Base-by-base conservation (phyloP, 92 coral and sea anemone species). In the Zoanthus solanderi region DNA sequence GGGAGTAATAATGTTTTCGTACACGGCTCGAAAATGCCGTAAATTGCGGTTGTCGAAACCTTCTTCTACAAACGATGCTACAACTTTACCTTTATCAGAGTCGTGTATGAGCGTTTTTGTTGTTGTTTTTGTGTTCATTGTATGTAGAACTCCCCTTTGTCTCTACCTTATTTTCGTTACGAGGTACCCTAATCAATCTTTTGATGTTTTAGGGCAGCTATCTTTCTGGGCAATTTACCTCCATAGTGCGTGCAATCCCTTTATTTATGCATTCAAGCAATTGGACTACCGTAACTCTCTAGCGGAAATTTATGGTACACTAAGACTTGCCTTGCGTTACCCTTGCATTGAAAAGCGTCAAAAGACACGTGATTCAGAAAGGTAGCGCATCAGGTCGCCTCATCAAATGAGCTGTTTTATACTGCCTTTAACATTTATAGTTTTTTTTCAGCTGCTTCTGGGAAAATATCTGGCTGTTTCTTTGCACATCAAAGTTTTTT, bases 201-300 rank as follows among this genome's bases (percentile, higher is more conserved):
- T 95, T 16, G 99, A 96, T 60, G 89, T 92, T 75, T 84, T 96
- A 1, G 96, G 97, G 47, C 99, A 96, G 83, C 81, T 96, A 63
- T 95, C 99, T 3, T 96, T 96, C 75, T 96, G 99, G 99, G 98
- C 99, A 17, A 92, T 96, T 29, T 96, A 93, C 71, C 90, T 96
- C 11, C 99, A 96, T 79, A 96, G 99, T 66, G 98, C 99, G 7
- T 90, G 97, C 46, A 93, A 96, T 66, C 99, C 99, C 16, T 96
- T 96, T 83, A 92, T 96, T 79, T 96, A 92, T 76, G 96, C 99
- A 0, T 96, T 96, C 83, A 95, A 96, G 61, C 95, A 93, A 84
- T 87, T 90, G 0, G 99, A 96, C 65, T 96, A 89, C 42, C 94
- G 96, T 53, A 94, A 95, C 18, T 93, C 99, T 16, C 72, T 96